Conservation (phyloP, 2,797 vertebrate species). For the Pempheris klunzingeri region DNA sequence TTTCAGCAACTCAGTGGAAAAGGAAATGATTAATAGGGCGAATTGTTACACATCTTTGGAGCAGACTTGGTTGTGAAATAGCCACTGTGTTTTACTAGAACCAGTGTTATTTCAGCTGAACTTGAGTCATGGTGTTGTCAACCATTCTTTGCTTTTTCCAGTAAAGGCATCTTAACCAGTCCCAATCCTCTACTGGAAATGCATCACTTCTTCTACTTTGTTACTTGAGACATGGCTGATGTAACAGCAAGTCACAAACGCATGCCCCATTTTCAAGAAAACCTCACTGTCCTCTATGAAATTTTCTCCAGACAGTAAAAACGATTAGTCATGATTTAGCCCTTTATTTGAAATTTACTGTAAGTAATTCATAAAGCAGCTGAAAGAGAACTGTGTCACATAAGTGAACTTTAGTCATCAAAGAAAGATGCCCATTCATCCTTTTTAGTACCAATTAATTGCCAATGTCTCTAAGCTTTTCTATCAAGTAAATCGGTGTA, state of each 20-base stretch:
- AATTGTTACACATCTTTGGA: background rate
- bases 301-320: constrained; percentile 50
- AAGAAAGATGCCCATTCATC: constrained; percentile 31
- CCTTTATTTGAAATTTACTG: constrained; percentile 36
- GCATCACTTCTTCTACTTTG: constrained; percentile 46
- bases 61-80: constrained; percentile 8
- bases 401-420: constrained; percentile 21
- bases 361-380: constrained; percentile 36
- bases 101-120: constrained; percentile 33
- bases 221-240: constrained; percentile 60
- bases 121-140: constrained; percentile 61
- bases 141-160: constrained; percentile 64
- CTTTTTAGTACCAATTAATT: constrained; percentile 24
- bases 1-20: background rate
- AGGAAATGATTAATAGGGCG: background rate
- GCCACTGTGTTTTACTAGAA: constrained; percentile 2
- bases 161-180: constrained; percentile 64
- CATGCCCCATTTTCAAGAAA: constrained; percentile 44
- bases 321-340: constrained; percentile 53
- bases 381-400: constrained; percentile 21
- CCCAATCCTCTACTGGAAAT: constrained; percentile 67
- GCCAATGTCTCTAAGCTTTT: constrained; percentile 37
- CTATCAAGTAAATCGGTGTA: constrained; percentile 53
- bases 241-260: constrained; percentile 63
- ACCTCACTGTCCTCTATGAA: constrained; percentile 27